phyloP scores from a whole-genome alignment of 92 coral and sea anemone species.

The Parazoanthus darwini region DNA sequence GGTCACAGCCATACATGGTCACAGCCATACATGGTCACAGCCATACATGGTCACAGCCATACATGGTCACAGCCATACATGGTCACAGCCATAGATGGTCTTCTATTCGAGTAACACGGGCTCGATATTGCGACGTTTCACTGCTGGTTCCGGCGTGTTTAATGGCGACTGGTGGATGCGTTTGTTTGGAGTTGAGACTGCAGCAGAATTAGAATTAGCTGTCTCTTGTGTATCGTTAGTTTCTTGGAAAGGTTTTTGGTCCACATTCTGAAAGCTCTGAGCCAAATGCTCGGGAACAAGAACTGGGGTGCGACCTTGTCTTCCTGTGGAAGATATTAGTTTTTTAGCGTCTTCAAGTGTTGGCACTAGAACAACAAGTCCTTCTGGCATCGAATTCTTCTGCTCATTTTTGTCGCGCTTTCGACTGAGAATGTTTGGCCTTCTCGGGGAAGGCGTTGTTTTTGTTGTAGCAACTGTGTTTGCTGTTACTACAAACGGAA shows the following conservation, averaged over 20 bases:
- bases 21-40: too few relatives aligned
- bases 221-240: neutral
- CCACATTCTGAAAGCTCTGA: slow-evolving; percentile 26
- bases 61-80: neutral
- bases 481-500: slow-evolving; percentile 50
- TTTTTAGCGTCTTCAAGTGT: slow-evolving; percentile 89
- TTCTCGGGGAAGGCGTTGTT: slow-evolving; percentile 59
- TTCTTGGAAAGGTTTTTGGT: slow-evolving; percentile 22
- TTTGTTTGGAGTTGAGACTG: slow-evolving; percentile 1
- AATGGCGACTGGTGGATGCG: slow-evolving; percentile 33
- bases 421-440: slow-evolving; percentile 81
- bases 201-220: neutral
- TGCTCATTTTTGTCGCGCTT: slow-evolving; percentile 59
- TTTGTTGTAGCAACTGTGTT: slow-evolving; percentile 52
- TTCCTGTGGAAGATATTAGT: slow-evolving; percentile 78
- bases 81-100: neutral
- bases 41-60: neutral
- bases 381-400: slow-evolving; percentile 72
- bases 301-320: slow-evolving; percentile 74
- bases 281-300: slow-evolving; percentile 78
- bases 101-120: slow-evolving; percentile 22
- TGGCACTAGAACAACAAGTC: slow-evolving; percentile 90
- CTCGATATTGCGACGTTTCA: slow-evolving; percentile 28
- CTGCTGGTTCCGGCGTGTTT: slow-evolving; percentile 38
- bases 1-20: neutral